A percentile compares a stretch with the other conserved stretches of the same genome.
phyloP scores from a whole-genome alignment of 2,888 invertebrate genomes.

The Beris chalybata region DNA sequence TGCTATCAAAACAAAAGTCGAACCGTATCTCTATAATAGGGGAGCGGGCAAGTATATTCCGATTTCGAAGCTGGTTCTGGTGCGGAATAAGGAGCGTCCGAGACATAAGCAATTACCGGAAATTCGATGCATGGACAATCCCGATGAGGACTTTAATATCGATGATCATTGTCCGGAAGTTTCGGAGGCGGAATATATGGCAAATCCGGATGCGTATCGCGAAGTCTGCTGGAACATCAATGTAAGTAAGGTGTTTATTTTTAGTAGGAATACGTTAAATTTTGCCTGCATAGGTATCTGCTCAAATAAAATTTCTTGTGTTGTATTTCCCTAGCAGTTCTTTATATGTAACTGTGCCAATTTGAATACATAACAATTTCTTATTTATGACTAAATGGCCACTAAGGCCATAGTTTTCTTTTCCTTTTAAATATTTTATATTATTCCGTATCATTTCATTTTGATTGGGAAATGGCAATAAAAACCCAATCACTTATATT shows the following conservation, averaged over 20 bases:
- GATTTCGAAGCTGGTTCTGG: conserved; percentile 82
- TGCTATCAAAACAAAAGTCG: conserved; percentile 86
- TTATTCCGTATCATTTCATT: too few relatives aligned
- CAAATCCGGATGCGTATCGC: conserved; percentile 72
- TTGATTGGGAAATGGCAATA: too few relatives aligned
- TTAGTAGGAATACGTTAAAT: background rate
- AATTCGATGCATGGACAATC: conserved; percentile 78
- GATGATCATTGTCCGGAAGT: conserved; percentile 74
- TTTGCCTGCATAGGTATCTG: too few relatives aligned
- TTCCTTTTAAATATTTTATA: too few relatives aligned
- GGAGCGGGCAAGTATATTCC: conserved; percentile 91
- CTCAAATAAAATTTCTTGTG: too few relatives aligned
- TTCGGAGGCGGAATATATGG: conserved; percentile 63
- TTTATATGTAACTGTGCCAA: too few relatives aligned
- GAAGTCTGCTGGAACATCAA: conserved; percentile 90
- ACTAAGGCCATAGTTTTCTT: too few relatives aligned
- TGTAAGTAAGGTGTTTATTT: conserved; percentile 50
- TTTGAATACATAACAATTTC: too few relatives aligned
- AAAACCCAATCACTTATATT: too few relatives aligned
- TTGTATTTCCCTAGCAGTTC: too few relatives aligned
- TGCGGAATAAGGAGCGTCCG: conserved; percentile 83
- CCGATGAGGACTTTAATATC: conserved; percentile 81
- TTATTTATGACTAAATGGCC: too few relatives aligned
- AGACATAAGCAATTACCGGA: conserved; percentile 78
- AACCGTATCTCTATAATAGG: conserved; percentile 90